Percentiles rank a stretch among this genome's conserved stretches.
These are phyloP conservation scores for Heterodera schachtii DNA, from an alignment of 1,140 invertebrate species.

Conservation along the genomic window DNA sequence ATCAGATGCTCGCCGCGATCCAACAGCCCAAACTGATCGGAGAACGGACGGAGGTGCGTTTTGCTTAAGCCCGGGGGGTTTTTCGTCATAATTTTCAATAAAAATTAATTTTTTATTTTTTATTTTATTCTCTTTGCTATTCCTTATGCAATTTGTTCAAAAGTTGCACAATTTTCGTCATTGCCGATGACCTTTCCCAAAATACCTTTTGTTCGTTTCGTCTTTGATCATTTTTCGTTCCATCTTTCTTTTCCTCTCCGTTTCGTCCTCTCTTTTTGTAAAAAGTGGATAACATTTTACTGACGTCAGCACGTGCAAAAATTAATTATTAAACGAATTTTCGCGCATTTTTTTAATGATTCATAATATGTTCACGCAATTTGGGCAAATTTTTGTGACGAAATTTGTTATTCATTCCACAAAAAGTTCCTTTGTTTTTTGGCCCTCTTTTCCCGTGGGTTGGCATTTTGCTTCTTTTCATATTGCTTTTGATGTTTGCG, in stretches of 20 bases:
- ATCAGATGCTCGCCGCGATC: constrained; percentile 47
- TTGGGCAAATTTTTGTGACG: neutral
- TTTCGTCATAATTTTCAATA: too few relatives aligned
- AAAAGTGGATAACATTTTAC: neutral
- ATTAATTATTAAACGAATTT: too few relatives aligned
- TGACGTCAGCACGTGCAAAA: neutral
- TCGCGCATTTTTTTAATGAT: too few relatives aligned
- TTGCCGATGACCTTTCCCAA: neutral
- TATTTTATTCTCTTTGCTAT: too few relatives aligned
- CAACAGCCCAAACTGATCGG: constrained; percentile 28
- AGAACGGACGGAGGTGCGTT: constrained; percentile 22
- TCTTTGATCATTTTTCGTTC: neutral
- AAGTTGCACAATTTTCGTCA: neutral
- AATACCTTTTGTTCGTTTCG: neutral
- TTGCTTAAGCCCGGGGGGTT: neutral
- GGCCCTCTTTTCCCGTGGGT: too few relatives aligned
- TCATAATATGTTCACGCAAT: neutral
- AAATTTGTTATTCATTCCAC: too few relatives aligned
- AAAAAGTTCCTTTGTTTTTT: too few relatives aligned
- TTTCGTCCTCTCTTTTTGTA: neutral
- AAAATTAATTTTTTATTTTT: too few relatives aligned
- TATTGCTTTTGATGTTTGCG: too few relatives aligned
- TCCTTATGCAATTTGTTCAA: too few relatives aligned
- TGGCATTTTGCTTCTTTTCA: neutral
- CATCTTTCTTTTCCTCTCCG: neutral